Base-by-base conservation (phyloP, 2,797 vertebrate species). In the Sebastiscus tertius region DNA sequence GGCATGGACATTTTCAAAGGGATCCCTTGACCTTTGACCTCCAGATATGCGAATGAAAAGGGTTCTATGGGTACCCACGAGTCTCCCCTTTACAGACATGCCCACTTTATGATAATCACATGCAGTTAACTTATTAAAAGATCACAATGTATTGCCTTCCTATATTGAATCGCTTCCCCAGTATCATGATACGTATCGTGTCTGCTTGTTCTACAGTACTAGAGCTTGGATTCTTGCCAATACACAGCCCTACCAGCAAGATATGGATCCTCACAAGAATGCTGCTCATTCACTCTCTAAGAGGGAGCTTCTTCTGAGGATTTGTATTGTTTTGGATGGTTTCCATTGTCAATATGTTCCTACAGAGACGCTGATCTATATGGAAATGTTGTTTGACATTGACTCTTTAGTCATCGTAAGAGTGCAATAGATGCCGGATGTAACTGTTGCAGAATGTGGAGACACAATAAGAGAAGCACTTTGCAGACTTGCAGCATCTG, bases 301-400 rank as follows among this genome's bases (percentile, higher is more conserved):
- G 54, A 68, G 62, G 58, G 13, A 66, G 46, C 26, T 36, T 34
- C 31, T n/a, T 42, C 55, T 26, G 33, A 33, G 69, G 27, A 29
- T 67, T 64, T 70, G 79, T 69, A 36, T 67, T 29, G 14, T 64
- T 81, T 59, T 77, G 60, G 52, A 66, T 46, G 4, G 42, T 69
- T 67, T 80, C 58, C 61, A 73, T 3, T 75, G 70, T 72, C 75
- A 72, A 54, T 55, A 69, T 66, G 27, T 77, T 68, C 70, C 72
- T 60, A 34, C 77, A 42, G 71, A 77, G 79, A 72, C 33, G 29
- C 46, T 61, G 75, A 77, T 81, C 80, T 79, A 63, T 82, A 66
- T 73, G 63, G 78, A 87, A 82, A 80, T 69, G 42, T 58, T 72
- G 58, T 81, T 76, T 83, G 79, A 82, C 76, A 33, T 39, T 56